phyloP scores from a whole-genome alignment of 2,888 invertebrate genomes.

The Antheraea yamamai region DNA sequence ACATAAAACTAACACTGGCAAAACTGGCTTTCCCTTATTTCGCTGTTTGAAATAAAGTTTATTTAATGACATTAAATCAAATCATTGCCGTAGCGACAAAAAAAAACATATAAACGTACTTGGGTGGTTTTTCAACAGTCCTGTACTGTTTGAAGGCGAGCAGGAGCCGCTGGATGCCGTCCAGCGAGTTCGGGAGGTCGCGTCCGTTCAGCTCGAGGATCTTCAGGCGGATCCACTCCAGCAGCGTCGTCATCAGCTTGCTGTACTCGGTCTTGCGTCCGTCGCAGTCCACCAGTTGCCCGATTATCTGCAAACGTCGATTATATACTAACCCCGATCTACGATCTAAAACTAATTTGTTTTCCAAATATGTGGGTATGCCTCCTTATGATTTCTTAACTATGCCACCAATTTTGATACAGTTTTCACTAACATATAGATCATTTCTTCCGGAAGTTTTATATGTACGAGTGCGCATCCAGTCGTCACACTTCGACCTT shows the following conservation, averaged over 20 bases:
- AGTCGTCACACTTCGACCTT: too few species aligned
- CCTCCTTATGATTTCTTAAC: too few species aligned
- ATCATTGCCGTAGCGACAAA: not conserved
- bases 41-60: too few species aligned
- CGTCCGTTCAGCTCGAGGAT: slow-evolving; percentile 91
- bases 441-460: too few species aligned
- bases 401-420: too few species aligned
- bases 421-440: too few species aligned
- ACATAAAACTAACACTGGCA: not conserved
- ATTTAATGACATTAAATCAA: too few species aligned
- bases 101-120: slow-evolving; percentile 78
- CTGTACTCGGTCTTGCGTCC: slow-evolving; percentile 95
- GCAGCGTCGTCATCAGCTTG: slow-evolving; percentile 89
- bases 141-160: slow-evolving; percentile 96
- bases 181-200: slow-evolving; percentile 95
- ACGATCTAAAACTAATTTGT: too few species aligned
- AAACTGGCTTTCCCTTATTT: not conserved
- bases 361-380: too few species aligned
- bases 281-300: slow-evolving; percentile 97
- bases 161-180: slow-evolving; percentile 95
- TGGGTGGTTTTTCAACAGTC: slow-evolving; percentile 98
- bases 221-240: slow-evolving; percentile 96
- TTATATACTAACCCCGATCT: not conserved
- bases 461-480: too few species aligned
- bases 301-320: slow-evolving; percentile 89